Conservation (phyloP, 2,888 invertebrate genomes). For the Augiades crinisus region DNA sequence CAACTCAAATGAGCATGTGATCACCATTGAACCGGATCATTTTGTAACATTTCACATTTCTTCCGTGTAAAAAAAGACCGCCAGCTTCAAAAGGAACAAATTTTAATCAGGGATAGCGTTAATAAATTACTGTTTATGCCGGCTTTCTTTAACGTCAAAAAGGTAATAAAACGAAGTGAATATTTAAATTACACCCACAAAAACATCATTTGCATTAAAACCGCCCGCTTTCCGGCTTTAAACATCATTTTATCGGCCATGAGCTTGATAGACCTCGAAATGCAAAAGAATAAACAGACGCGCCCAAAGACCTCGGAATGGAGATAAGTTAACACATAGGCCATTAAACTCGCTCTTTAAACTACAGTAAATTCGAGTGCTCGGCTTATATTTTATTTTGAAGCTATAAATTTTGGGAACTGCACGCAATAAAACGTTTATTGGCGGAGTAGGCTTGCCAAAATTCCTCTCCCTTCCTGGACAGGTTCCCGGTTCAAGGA, state of each 20-base stretch:
- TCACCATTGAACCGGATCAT: too few relatives aligned
- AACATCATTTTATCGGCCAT: conserved; percentile 2
- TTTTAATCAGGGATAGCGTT: too few relatives aligned
- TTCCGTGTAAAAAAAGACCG: too few relatives aligned
- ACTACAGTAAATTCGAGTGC: conserved; percentile 32
- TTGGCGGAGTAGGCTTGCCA: conserved; percentile 9
- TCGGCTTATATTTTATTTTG: conserved; percentile 34
- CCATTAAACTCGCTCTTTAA: conserved; percentile 33
- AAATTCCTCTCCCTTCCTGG: background rate
- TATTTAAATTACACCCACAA: background rate
- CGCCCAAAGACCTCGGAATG: background rate
- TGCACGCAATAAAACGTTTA: conserved; percentile 23
- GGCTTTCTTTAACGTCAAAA: background rate
- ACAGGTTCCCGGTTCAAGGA: background rate
- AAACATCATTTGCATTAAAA: conserved; percentile 4
- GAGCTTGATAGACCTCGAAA: background rate
- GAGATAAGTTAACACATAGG: conserved; percentile 17
- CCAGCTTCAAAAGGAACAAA: too few relatives aligned
- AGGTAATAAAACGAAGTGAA: background rate
- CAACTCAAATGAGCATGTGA: too few relatives aligned
- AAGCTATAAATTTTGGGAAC: conserved; percentile 30
- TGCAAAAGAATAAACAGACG: conserved; percentile 15
- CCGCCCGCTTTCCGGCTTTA: conserved; percentile 1
- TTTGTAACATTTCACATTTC: too few relatives aligned
- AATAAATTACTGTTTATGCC: background rate